Percentiles rank a stretch among this genome's conserved stretches.
Evolutionary conservation across 2,888 invertebrate species (phyloP).

Genomic region (Drosophila fungiperda): DNA sequence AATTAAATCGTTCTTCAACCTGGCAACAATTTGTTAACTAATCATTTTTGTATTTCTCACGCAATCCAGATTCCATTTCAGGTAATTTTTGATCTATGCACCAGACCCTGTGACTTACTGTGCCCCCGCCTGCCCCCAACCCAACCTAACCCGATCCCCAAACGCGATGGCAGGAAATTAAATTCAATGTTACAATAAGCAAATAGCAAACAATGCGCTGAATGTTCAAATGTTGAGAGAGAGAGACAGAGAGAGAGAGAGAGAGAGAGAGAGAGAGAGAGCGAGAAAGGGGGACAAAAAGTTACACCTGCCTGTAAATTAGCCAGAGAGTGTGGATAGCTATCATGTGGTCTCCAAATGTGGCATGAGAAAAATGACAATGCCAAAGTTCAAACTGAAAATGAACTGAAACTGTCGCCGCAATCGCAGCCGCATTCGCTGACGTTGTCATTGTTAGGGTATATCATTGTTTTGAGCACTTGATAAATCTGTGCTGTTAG

Average conservation of each 20-base stretch:
- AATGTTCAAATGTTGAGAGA: conserved; percentile 3
- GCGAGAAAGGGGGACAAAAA: neutral
- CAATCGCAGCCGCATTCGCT: conserved; percentile 33
- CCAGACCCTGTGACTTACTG: conserved; percentile 3
- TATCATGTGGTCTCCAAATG: conserved; percentile 15
- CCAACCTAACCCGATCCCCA: neutral
- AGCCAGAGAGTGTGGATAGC: conserved; percentile 14
- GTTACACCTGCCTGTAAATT: conserved; percentile 36
- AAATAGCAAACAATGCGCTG: conserved; percentile 13
- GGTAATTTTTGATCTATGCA: conserved; percentile 23
- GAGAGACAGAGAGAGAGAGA: neutral
- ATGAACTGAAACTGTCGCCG: conserved; percentile 22
- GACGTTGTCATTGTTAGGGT: conserved; percentile 37
- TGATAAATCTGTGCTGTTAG: conserved; percentile 42
- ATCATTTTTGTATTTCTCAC: neutral
- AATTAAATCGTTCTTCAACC: neutral
- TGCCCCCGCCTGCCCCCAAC: neutral
- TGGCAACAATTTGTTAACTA: neutral
- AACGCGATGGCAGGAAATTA: conserved; percentile 61
- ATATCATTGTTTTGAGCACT: conserved; percentile 42
- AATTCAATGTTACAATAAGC: conserved; percentile 57
- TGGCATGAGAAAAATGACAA: conserved; percentile 22
- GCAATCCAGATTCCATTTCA: neutral
- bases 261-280: neutral
- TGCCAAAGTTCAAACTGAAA: conserved; percentile 46